phyloP scores from a whole-genome alignment of 2,797 vertebrate species.

The Iguana delicatissima region DNA sequence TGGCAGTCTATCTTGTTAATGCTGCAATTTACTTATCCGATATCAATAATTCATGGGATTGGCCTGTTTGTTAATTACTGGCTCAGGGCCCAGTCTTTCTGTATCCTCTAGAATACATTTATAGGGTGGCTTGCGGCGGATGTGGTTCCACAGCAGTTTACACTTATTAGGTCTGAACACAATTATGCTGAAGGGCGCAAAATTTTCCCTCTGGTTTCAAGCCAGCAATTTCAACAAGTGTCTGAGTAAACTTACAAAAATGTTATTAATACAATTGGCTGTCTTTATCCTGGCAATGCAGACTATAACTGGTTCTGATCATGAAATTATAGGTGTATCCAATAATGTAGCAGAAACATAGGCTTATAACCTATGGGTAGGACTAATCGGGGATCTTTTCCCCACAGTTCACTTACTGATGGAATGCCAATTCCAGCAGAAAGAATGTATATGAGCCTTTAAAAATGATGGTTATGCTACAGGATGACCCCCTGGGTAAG shows the following conservation, averaged over 20 bases:
- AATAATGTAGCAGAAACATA: not conserved
- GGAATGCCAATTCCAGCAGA: not conserved
- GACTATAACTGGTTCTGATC: not conserved
- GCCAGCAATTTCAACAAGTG: slow-evolving; percentile 32
- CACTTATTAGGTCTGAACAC: slow-evolving; percentile 36
- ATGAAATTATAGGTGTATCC: not conserved
- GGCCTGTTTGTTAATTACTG: slow-evolving; percentile 29
- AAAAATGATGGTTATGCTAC: too few species aligned
- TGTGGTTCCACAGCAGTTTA: slow-evolving; percentile 42
- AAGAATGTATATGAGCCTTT: not conserved
- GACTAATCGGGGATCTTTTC: not conserved
- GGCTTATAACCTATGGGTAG: not conserved
- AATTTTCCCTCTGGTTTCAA: not conserved
- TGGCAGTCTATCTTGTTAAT: slow-evolving; percentile 32
- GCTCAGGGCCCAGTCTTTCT: not conserved
- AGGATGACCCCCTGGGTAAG: too few species aligned
- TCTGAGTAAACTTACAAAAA: slow-evolving; percentile 2
- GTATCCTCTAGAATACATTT: slow-evolving; percentile 1
- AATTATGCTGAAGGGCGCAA: slow-evolving; percentile 40
- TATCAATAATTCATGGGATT: not conserved
- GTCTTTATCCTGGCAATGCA: slow-evolving; percentile 26
- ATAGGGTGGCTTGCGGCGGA: not conserved
- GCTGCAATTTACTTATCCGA: not conserved
- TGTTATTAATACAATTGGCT: not conserved
- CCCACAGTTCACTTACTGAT: not conserved